These are phyloP conservation scores for Clarias gariepinus DNA, from an alignment of 2,113 vertebrate genomes.

Conservation along the genomic window DNA sequence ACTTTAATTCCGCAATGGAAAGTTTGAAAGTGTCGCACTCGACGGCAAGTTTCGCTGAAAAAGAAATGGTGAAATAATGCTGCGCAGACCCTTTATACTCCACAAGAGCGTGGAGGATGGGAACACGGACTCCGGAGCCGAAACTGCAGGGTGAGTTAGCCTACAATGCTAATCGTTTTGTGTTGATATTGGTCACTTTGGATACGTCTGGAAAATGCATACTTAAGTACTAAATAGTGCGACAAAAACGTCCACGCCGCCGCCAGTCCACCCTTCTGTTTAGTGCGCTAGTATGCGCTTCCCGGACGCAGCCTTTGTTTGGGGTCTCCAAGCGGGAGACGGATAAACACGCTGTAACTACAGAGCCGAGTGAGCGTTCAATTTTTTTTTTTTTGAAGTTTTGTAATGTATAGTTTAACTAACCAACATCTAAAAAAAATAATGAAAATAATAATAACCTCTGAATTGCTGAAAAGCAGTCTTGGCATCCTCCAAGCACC, in stretches of 20 bases:
- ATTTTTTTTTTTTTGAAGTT: neutral
- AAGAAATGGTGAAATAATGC: conserved; percentile 51
- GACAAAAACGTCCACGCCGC: neutral
- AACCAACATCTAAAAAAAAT: too few species aligned
- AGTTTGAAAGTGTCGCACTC: conserved; percentile 17
- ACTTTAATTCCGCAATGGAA: neutral
- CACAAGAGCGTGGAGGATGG: conserved; percentile 56
- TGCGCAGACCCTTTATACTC: conserved; percentile 45
- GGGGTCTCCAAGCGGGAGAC: conserved; percentile 40
- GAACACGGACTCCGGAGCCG: conserved; percentile 67
- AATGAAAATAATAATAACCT: too few species aligned
- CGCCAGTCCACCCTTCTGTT: neutral
- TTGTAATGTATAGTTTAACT: neutral
- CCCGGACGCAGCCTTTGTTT: conserved; percentile 29
- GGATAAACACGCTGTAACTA: conserved; percentile 38
- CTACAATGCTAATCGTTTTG: conserved; percentile 6
- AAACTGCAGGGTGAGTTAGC: conserved; percentile 70
- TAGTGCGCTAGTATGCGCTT: neutral
- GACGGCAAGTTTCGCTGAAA: neutral
- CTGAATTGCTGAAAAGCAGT: neutral
- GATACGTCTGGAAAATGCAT: neutral
- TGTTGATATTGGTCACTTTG: conserved; percentile 19
- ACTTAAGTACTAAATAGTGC: neutral
- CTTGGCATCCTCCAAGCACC: neutral
- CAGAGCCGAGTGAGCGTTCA: neutral